These are phyloP conservation scores for Rhyzopertha dominica DNA, from an alignment of 1,140 invertebrate species.

Conservation along the genomic window DNA sequence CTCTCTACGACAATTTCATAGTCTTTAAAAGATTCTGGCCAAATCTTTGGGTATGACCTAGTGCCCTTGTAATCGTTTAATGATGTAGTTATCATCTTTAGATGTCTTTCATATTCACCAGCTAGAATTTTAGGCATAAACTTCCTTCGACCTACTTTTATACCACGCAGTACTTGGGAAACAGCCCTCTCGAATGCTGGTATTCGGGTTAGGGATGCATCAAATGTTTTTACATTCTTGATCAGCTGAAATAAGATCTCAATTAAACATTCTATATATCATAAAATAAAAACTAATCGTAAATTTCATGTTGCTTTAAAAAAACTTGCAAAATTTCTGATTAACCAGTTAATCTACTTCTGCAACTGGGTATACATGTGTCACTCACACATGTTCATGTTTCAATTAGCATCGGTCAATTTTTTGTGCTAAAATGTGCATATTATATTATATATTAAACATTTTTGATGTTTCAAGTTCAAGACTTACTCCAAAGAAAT, in stretches of 20 bases:
- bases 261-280: no score
- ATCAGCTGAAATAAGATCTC: conserved; percentile 58
- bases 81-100: conserved; percentile 75
- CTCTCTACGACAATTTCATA: conserved; percentile 88
- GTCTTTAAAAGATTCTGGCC: conserved; percentile 64
- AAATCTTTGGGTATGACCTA: conserved; percentile 62
- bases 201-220: conserved; percentile 65
- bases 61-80: conserved; percentile 72
- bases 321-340: no score
- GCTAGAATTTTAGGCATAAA: conserved; percentile 86
- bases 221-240: conserved; percentile 73
- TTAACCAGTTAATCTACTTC: no score
- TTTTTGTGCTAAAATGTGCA: no score
- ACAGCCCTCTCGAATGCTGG: conserved; percentile 79
- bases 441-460: no score
- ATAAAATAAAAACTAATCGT: no score
- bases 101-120: conserved; percentile 73
- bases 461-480: no score
- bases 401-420: no score
- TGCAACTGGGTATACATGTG: no score
- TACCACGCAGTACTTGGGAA: conserved; percentile 72
- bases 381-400: no score
- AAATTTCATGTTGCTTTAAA: no score
- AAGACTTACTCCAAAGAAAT: no score
- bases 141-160: conserved; percentile 80